These are phyloP conservation scores for Falco punctatus DNA, from an alignment of 2,113 vertebrate species.

Conservation along the genomic window DNA sequence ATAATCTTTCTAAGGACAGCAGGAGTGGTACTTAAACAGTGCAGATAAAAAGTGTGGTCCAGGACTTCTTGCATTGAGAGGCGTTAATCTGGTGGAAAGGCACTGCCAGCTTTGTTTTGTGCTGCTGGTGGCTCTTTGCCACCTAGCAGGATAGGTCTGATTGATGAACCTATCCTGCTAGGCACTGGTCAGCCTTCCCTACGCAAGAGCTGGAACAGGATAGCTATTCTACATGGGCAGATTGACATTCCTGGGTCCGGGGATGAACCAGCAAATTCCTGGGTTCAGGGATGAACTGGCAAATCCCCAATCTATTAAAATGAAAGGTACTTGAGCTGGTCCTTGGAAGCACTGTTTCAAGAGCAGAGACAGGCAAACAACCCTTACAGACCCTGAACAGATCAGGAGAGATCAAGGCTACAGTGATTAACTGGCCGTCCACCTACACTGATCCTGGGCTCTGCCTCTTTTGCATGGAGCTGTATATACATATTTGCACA, in stretches of 20 bases:
- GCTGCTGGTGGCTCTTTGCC: not conserved
- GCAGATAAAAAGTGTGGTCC: not conserved
- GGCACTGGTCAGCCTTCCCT: not conserved
- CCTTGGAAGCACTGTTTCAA: not conserved
- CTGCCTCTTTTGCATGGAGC: not conserved
- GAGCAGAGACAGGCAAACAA: not conserved
- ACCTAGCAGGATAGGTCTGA: not conserved
- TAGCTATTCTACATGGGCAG: not conserved
- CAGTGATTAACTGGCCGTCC: not conserved
- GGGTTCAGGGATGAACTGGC: not conserved
- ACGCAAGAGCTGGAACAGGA: not conserved
- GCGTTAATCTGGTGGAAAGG: not conserved
- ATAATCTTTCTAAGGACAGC: not conserved
- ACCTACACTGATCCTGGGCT: not conserved
- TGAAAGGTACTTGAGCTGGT: not conserved
- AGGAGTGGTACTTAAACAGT: not conserved
- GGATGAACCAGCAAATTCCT: not conserved
- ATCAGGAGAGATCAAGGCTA: not conserved
- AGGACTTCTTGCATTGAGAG: not conserved
- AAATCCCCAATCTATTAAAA: not conserved
- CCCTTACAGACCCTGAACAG: not conserved
- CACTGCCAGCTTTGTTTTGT: not conserved
- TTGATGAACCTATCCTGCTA: not conserved
- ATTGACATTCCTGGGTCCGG: not conserved
- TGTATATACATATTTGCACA: not conserved